These are phyloP conservation scores for Sciurus niger DNA, from an alignment of 2,113 vertebrate genomes.

Conservation along the genomic window DNA sequence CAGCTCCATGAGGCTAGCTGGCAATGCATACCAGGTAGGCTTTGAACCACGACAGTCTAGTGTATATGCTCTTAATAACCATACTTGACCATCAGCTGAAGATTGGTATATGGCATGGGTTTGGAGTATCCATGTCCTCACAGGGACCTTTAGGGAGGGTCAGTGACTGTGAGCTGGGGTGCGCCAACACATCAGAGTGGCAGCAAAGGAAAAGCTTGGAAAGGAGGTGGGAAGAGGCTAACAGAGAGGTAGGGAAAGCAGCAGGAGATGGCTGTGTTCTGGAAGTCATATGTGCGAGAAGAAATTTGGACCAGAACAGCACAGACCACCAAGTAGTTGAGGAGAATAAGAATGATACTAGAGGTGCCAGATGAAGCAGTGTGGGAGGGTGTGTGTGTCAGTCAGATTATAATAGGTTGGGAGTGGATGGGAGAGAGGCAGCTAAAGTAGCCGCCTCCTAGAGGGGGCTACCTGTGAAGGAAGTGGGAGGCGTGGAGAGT, in stretches of 20 bases:
- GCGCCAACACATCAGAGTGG: not conserved
- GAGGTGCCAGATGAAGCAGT: not conserved
- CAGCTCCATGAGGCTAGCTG: not conserved
- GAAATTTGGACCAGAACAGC: not conserved
- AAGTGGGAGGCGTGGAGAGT: not conserved
- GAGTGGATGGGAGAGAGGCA: not conserved
- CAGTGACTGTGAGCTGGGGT: not conserved
- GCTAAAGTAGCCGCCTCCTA: not conserved
- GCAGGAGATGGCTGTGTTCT: accelerated
- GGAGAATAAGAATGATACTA: not conserved
- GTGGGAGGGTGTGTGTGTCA: not conserved
- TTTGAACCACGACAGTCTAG: not conserved
- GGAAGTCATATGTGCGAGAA: not conserved
- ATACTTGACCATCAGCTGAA: not conserved
- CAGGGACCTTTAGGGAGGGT: not conserved
- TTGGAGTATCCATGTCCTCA: not conserved
- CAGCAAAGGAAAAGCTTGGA: not conserved
- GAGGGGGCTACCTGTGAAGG: not conserved
- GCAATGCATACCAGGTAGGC: not conserved
- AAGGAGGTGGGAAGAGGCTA: not conserved
- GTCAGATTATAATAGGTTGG: not conserved
- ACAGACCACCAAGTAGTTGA: not conserved
- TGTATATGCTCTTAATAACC: not conserved
- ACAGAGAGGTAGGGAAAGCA: not conserved
- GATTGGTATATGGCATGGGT: accelerated